Evolutionary conservation across 1,140 invertebrate species (phyloP).

Genomic region (Drosophila murphyi): DNA sequence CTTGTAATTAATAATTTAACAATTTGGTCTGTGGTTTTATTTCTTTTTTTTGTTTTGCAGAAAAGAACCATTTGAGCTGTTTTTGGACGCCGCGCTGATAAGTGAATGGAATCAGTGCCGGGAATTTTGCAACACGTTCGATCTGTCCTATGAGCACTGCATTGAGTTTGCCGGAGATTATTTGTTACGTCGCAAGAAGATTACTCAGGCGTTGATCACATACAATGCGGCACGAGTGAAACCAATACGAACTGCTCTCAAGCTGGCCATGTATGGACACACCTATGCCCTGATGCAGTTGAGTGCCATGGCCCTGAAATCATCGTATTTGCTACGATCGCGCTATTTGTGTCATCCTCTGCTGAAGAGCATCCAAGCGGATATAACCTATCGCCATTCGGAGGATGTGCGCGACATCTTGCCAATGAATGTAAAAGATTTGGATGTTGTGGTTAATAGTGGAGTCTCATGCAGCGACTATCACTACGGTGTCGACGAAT

Average conservation of each 20-base stretch:
- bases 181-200: conserved; percentile 87
- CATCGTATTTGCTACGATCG: conserved; percentile 72
- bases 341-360: conserved; percentile 65
- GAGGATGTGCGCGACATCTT: conserved; percentile 75
- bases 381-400: conserved; percentile 76
- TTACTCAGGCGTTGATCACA: conserved; percentile 88
- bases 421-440: conserved; percentile 33
- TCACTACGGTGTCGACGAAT: conserved; percentile 77
- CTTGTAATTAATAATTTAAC: background rate
- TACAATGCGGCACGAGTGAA: conserved; percentile 90
- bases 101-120: conserved; percentile 78
- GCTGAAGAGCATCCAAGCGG: conserved; percentile 64
- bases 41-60: conserved; percentile 28
- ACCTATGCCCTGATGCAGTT: conserved; percentile 88
- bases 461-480: conserved; percentile 76
- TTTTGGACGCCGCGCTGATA: conserved; percentile 86
- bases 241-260: conserved; percentile 89
- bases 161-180: conserved; percentile 91
- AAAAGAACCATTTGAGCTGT: conserved; percentile 88
- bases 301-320: conserved; percentile 81
- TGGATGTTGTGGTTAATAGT: conserved; percentile 50
- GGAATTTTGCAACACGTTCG: conserved; percentile 86
- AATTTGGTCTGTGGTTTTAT: background rate
- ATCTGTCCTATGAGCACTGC: conserved; percentile 88
- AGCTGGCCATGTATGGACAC: conserved; percentile 90